Percentiles rank a stretch among this genome's conserved stretches.
These are phyloP conservation scores for Carcina quercana DNA, from an alignment of 2,888 invertebrate species.

Conservation along the genomic window DNA sequence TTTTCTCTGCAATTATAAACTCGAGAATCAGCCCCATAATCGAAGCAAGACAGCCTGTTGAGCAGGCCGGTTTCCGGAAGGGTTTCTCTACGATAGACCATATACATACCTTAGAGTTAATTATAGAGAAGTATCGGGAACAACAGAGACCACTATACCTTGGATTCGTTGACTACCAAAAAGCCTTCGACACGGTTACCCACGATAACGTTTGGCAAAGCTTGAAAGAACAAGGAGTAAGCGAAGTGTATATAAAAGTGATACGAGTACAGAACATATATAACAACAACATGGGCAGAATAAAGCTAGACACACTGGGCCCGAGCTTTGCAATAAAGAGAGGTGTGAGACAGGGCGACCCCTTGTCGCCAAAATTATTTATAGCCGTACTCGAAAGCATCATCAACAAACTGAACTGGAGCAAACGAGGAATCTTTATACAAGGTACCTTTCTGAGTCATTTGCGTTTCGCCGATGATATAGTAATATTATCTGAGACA, in stretches of 20 bases:
- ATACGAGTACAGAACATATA: constrained; percentile 17
- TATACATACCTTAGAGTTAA: constrained; percentile 8
- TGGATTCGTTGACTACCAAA: constrained; percentile 18
- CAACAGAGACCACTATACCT: constrained; percentile 9
- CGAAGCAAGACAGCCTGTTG: constrained; percentile 10
- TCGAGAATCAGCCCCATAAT: constrained; percentile 3
- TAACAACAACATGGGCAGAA: constrained; percentile 11
- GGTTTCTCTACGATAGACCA: constrained; percentile 4
- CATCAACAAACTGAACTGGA: constrained; percentile 12
- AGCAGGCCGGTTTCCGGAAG: constrained; percentile 20
- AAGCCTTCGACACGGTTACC: constrained; percentile 18
- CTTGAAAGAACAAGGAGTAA: constrained; percentile 17
- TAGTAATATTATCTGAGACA: constrained; percentile 8
- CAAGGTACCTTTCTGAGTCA: constrained; percentile 10
- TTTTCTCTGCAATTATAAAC: constrained; percentile 10
- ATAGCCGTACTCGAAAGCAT: constrained; percentile 11
- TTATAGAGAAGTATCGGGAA: constrained; percentile 11
- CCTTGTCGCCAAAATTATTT: constrained; percentile 18
- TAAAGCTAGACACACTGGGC: constrained; percentile 12
- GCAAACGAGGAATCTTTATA: constrained; percentile 10
- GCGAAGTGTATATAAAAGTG: constrained; percentile 16
- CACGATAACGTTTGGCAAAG: constrained; percentile 15
- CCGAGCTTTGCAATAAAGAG: constrained; percentile 5
- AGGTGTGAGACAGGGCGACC: constrained; percentile 4
- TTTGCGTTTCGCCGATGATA: constrained; percentile 14